A percentile compares a stretch with the other conserved stretches of the same genome.
phyloP scores from a whole-genome alignment of 2,797 vertebrate genomes.

The Threskiornis aethiopicus region DNA sequence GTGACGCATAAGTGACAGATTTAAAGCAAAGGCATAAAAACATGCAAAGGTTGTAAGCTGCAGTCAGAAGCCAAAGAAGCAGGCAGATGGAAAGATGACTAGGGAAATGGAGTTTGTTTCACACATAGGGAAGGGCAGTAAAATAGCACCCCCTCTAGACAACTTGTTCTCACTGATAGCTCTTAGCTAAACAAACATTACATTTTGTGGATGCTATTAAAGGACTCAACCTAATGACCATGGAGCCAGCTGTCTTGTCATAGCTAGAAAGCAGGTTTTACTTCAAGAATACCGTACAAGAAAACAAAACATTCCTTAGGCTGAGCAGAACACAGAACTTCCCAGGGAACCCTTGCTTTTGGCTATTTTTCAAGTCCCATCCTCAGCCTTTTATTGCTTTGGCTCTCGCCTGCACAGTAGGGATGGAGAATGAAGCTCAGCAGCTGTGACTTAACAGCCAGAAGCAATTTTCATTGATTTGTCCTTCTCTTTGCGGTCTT shows the following conservation, averaged over 20 bases:
- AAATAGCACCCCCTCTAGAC: neutral
- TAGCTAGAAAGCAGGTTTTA: neutral
- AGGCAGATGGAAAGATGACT: neutral
- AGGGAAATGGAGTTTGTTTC: neutral
- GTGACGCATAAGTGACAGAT: neutral
- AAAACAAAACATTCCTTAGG: neutral
- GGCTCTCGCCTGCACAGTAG: neutral
- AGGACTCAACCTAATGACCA: neutral
- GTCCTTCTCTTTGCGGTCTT: constrained; percentile 17
- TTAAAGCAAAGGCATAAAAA: neutral
- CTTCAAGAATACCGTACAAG: neutral
- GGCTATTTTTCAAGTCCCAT: neutral
- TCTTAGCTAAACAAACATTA: neutral
- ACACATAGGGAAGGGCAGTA: neutral
- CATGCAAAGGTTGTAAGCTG: neutral
- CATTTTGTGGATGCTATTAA: neutral
- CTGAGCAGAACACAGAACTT: neutral
- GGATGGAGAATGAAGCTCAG: neutral
- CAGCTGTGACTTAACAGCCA: constrained; percentile 24
- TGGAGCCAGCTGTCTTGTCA: neutral
- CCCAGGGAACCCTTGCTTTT: neutral
- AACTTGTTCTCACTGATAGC: neutral
- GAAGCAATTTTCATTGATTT: constrained; percentile 49
- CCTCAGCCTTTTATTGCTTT: constrained; percentile 10
- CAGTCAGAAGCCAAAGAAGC: neutral